A percentile compares a stretch with the other conserved stretches of the same genome.
Evolutionary conservation across 2,113 vertebrate genomes (phyloP).

Genomic region (Tachycineta bicolor): DNA sequence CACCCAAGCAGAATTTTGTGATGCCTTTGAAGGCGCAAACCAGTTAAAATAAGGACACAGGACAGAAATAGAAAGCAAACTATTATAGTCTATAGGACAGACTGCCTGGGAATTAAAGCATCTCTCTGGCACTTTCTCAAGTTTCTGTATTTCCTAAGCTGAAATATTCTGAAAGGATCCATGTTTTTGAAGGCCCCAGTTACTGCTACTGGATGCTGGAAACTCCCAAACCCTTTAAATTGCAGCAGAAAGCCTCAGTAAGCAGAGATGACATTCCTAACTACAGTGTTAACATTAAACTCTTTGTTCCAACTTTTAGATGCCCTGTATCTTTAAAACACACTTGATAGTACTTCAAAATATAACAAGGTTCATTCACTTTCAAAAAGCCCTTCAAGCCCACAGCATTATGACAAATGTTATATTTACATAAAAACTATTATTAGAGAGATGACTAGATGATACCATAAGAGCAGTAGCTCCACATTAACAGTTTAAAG

Average conservation of each 20-base stretch:
- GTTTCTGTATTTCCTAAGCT: background rate
- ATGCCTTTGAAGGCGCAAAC: conserved; percentile 34
- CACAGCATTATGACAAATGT: background rate
- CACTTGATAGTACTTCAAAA: background rate
- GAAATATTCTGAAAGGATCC: background rate
- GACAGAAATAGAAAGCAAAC: conserved; percentile 38
- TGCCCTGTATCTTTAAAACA: background rate
- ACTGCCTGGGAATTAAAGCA: conserved; percentile 30
- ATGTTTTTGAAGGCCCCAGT: background rate
- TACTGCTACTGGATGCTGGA: background rate
- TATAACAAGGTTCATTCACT: background rate
- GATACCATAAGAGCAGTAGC: background rate
- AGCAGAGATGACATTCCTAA: background rate
- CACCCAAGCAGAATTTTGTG: conserved; percentile 42
- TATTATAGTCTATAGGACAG: conserved; percentile 35
- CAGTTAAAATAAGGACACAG: conserved; percentile 5
- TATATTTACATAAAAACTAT: background rate
- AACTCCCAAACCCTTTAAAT: background rate
- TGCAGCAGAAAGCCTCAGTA: background rate
- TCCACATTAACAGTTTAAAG: background rate
- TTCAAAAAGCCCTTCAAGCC: background rate
- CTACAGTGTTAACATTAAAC: background rate
- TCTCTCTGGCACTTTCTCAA: conserved; percentile 13
- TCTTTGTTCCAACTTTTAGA: background rate
- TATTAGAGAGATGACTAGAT: background rate